Evolutionary conservation across 2,797 vertebrate genomes (phyloP).

Genomic region (Characodon lateralis): DNA sequence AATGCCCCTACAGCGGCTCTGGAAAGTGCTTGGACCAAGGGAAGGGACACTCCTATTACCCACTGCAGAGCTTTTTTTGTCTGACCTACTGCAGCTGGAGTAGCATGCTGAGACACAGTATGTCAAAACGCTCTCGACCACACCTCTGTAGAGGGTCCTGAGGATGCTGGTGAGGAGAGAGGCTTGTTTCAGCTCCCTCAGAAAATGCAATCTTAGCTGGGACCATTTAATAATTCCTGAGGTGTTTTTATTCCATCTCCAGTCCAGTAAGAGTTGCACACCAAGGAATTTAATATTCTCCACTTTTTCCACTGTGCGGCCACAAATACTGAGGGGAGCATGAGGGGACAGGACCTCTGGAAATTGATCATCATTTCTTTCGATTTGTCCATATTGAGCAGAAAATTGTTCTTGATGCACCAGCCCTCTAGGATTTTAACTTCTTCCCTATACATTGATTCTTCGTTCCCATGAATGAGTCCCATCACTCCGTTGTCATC

Average conservation of each 20-base stretch:
- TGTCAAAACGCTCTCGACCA: not conserved
- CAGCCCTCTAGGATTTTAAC: too few species aligned
- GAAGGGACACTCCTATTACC: not conserved
- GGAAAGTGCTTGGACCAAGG: not conserved
- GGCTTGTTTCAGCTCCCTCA: conserved; percentile 3
- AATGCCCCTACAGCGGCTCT: not conserved
- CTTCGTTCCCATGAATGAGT: too few species aligned
- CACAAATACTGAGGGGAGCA: not conserved
- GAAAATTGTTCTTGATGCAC: too few species aligned
- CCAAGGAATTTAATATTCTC: not conserved
- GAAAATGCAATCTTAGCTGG: not conserved
- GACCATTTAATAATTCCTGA: too few species aligned
- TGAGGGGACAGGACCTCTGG: not conserved
- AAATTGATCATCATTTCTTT: too few species aligned
- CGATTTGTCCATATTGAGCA: too few species aligned
- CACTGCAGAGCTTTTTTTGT: not conserved
- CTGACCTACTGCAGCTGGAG: not conserved
- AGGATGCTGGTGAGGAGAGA: conserved; percentile 1
- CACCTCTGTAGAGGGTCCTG: not conserved
- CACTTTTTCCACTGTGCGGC: not conserved
- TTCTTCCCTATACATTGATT: too few species aligned
- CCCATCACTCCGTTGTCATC: too few species aligned
- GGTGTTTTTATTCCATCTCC: not conserved
- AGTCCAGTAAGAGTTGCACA: not conserved
- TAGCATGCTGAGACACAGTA: not conserved